Evolutionary conservation across 2,113 vertebrate genomes (phyloP), one percentile per base, ranked within the genome.

Genomic region (Balaeniceps rex): DNA sequence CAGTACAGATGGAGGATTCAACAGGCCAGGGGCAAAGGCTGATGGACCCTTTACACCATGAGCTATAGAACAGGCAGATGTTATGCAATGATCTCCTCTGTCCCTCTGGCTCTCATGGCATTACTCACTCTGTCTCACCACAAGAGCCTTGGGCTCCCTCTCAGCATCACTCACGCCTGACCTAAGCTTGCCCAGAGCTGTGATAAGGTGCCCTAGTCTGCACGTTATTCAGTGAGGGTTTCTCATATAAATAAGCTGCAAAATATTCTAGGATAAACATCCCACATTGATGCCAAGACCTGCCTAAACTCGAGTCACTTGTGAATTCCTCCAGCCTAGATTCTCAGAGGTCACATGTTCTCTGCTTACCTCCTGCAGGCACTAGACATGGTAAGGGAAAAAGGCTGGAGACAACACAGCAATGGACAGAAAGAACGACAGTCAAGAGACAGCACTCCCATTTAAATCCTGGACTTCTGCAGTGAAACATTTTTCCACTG

Each of bases 401-500:
- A 72, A 81, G 58, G 63, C 47, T 69, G 75, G n/a, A 74, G 64
- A 47, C 21, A 55, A 82, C 23, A 42, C 36, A 94, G 78, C 69
- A 84, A 19, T 0, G 44, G 65, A 70, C 19, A 92, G 52, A 66
- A 72, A 90, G 54, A 81, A 60, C 0, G 46, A 71, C 60, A 96
- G 65, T 47, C 40, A 71, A 80, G 88, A 79, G 63, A 57, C 47
- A 88, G 52, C 5, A 4, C n/a, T 65, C 66, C 60, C 68, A 74
- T 69, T 78, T 80, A 85, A 92, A 88, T 19, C 71, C 90, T 31
- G 42, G 51, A 71, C 87, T 95, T 75, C 91, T 94, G 90, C 91
- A 78, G 42, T 9, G 61, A 83, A 94, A 76, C 34, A 42, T 26
- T 91, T 93, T 95, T 94, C 96, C 96, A 91, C 81, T 83, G 61